Evolutionary conservation across 64 coral and sea anemone genomes (phyloP).

Genomic region (Montipora foliosa): DNA sequence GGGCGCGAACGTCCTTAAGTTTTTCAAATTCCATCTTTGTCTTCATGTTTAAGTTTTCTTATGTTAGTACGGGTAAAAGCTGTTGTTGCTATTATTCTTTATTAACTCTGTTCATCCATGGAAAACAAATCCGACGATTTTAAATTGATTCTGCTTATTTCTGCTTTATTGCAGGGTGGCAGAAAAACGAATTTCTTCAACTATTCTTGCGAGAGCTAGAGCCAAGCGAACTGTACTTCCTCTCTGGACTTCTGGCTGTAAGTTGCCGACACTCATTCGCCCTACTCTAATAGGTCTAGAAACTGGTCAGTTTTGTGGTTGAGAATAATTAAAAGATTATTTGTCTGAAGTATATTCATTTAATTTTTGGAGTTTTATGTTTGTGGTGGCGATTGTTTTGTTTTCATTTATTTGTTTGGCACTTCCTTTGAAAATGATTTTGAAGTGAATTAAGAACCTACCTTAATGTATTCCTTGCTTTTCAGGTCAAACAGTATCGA

Average conservation of each 20-base stretch:
- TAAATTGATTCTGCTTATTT: not conserved
- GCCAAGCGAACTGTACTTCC: conserved; percentile 84
- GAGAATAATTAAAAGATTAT: no score
- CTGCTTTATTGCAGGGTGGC: conserved; percentile 66
- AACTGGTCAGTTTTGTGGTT: no score
- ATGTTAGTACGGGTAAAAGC: no score
- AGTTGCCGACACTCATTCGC: not conserved
- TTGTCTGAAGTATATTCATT: no score
- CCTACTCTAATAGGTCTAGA: no score
- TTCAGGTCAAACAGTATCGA: conserved; percentile 92
- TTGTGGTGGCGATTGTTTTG: no score
- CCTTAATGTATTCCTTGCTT: not conserved
- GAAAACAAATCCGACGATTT: not conserved
- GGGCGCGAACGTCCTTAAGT: no score
- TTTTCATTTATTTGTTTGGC: not conserved
- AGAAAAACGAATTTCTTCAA: conserved; percentile 93
- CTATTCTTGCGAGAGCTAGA: conserved; percentile 88
- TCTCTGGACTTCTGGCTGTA: conserved; percentile 81
- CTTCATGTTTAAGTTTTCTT: no score
- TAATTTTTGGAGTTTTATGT: no score
- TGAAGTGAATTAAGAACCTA: no score
- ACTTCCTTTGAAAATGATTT: not conserved
- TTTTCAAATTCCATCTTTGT: no score
- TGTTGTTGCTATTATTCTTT: no score
- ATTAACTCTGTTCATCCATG: not conserved